Percentiles rank a stretch among this genome's conserved stretches.
phyloP scores from a whole-genome alignment of 2,888 invertebrate species.

The Megaustenia siamemsis region DNA sequence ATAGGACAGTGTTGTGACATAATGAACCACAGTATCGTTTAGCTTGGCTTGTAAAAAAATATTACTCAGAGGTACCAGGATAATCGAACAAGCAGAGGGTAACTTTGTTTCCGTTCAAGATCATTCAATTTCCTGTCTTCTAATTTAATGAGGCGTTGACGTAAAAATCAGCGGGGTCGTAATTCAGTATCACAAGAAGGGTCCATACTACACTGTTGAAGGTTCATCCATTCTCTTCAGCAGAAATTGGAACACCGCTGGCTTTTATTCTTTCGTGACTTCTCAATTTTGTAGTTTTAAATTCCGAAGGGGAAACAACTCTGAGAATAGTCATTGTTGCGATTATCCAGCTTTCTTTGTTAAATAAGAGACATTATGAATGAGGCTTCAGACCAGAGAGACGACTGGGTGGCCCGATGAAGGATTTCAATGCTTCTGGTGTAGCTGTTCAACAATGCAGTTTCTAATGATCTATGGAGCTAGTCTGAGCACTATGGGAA shows the following conservation, averaged over 20 bases:
- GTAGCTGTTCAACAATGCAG: too few relatives aligned
- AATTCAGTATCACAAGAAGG: slow-evolving; percentile 12
- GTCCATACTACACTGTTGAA: not conserved
- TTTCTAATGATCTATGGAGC: too few relatives aligned
- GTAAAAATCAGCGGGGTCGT: slow-evolving; percentile 30
- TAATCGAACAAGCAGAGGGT: not conserved
- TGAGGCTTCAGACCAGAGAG: not conserved
- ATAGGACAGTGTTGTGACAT: not conserved
- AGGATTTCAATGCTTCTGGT: too few relatives aligned
- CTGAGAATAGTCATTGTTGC: not conserved
- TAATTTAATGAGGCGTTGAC: slow-evolving; percentile 16
- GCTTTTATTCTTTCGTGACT: slow-evolving; percentile 23
- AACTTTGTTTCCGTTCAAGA: not conserved
- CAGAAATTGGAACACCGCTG: slow-evolving; percentile 27
- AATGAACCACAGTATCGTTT: not conserved
- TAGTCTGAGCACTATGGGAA: too few relatives aligned
- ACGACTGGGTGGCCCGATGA: not conserved
- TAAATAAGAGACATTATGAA: not conserved
- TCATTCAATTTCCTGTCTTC: slow-evolving; percentile 31
- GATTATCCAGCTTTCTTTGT: not conserved
- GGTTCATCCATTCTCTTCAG: not conserved
- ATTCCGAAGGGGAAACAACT: not conserved
- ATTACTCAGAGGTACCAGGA: not conserved
- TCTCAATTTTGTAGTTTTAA: slow-evolving; percentile 1
- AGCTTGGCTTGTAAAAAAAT: not conserved